A percentile compares a stretch with the other conserved stretches of the same genome.
Evolutionary conservation across 2,113 vertebrate genomes (phyloP).

Genomic region (Heliornis fulica): DNA sequence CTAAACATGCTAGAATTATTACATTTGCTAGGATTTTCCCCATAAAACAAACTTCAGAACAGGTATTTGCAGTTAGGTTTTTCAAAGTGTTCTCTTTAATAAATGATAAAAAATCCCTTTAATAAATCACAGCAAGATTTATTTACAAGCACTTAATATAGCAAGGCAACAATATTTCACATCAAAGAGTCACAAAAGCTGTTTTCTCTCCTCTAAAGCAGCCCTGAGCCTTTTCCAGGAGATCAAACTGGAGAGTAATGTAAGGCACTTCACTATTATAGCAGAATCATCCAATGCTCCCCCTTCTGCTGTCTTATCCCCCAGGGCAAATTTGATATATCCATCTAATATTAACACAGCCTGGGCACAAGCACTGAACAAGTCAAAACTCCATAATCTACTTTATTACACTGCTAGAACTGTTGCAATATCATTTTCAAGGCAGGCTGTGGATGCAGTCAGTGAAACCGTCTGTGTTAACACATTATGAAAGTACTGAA

Average conservation of each 20-base stretch:
- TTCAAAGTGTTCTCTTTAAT: not conserved
- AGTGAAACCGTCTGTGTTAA: not conserved
- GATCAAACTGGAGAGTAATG: not conserved
- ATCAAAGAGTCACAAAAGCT: not conserved
- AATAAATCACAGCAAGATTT: not conserved
- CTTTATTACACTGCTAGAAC: not conserved
- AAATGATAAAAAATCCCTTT: not conserved
- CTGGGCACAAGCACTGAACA: not conserved
- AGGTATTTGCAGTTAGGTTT: not conserved
- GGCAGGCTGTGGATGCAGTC: not conserved
- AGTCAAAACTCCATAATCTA: not conserved
- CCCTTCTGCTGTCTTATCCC: not conserved
- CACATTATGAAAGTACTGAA: not conserved
- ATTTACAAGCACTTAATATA: not conserved
- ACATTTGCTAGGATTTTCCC: not conserved
- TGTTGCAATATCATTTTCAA: not conserved
- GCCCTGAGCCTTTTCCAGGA: not conserved
- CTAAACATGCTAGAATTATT: not conserved
- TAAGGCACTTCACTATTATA: not conserved
- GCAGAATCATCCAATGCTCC: not conserved
- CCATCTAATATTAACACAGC: not conserved
- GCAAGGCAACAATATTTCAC: not conserved
- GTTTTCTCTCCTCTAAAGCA: not conserved
- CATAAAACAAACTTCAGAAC: not conserved
- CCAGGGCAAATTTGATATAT: not conserved